Base-by-base conservation (phyloP, 2,797 vertebrate genomes). In the Halcyon leucocephala region DNA sequence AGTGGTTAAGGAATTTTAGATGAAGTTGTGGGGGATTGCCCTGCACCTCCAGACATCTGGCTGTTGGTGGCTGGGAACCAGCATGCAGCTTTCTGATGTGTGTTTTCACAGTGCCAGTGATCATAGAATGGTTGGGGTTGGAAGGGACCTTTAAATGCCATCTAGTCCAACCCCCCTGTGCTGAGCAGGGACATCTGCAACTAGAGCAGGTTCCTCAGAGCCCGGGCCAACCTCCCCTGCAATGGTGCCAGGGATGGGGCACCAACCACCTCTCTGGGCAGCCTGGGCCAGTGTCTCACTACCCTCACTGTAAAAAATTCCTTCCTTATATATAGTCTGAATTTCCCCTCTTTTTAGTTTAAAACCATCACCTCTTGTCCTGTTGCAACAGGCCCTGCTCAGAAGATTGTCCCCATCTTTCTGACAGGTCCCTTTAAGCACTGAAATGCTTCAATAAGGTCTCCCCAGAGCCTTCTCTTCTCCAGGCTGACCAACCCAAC, bases 1-100 rank as follows among this genome's bases (percentile, higher is more conserved):
- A 93, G 7, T 18, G 60, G 51, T 86, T 31, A 25, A 65, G 70
- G 46, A 66, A 57, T 91, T 93, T 93, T 92, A 93, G 87, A 80
- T 86, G 52, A 54, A 93, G 66, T 82, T 33, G 18, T 78, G 64
- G 76, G 60, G 70, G 57, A 86, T 83, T 92, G 91, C 61, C 69
- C 81, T 58, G 15, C 55, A 67, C 60, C 57, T 72, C 25, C 48
- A 67, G 31, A 64, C 48, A 8, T n/a, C 33, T 52, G n/a, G 19
- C 14, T 62, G 35, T n/a, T 46, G 52, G 35, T 66, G 28, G 64
- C 74, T n/a, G 52, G 66, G 41, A 61, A 71, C 14, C 13, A 66
- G 18, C 41, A 44, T 9, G 21, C 1, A 0, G 20, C 80, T 80
- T 80, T 70, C 21, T 37, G 44, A 6, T 49, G 15, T 0, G 0